phyloP scores from a whole-genome alignment of 2,888 invertebrate genomes.

The Mythimna lalbum region DNA sequence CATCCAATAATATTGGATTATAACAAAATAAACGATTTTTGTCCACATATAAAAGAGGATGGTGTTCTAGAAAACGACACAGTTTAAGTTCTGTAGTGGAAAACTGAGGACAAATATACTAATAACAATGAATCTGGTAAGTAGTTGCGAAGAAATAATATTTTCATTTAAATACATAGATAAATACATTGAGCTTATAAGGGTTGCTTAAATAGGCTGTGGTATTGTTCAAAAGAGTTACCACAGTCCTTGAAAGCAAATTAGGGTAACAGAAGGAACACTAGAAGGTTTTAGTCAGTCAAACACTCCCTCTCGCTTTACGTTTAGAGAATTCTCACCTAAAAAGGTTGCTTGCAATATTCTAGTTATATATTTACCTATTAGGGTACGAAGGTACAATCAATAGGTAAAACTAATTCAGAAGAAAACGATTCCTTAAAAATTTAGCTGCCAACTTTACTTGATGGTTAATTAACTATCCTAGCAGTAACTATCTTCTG shows the following conservation, averaged over 20 bases:
- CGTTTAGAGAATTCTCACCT: too few relatives aligned
- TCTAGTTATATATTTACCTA: not conserved
- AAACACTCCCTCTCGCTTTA: too few relatives aligned
- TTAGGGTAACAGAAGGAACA: too few relatives aligned
- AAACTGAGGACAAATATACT: conserved; percentile 41
- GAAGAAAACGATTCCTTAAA: not conserved
- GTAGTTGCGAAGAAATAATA: conserved; percentile 38
- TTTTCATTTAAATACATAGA: not conserved
- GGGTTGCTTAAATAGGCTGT: too few relatives aligned
- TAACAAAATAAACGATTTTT: conserved; percentile 67
- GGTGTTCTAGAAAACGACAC: conserved; percentile 64
- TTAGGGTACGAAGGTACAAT: not conserved
- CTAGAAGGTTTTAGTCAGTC: too few relatives aligned
- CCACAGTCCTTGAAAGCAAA: too few relatives aligned
- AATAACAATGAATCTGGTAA: conserved; percentile 79
- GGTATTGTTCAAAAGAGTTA: too few relatives aligned
- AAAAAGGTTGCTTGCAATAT: too few relatives aligned
- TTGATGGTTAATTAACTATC: too few relatives aligned
- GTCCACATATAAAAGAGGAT: conserved; percentile 77
- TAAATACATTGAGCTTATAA: not conserved
- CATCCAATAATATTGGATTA: conserved; percentile 70
- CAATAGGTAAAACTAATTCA: not conserved
- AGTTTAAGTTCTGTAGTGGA: conserved; percentile 69
- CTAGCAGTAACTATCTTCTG: too few relatives aligned
- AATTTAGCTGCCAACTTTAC: too few relatives aligned